These are phyloP conservation scores for Oceanodroma tethys DNA, from an alignment of 2,113 vertebrate genomes.

Conservation along the genomic window DNA sequence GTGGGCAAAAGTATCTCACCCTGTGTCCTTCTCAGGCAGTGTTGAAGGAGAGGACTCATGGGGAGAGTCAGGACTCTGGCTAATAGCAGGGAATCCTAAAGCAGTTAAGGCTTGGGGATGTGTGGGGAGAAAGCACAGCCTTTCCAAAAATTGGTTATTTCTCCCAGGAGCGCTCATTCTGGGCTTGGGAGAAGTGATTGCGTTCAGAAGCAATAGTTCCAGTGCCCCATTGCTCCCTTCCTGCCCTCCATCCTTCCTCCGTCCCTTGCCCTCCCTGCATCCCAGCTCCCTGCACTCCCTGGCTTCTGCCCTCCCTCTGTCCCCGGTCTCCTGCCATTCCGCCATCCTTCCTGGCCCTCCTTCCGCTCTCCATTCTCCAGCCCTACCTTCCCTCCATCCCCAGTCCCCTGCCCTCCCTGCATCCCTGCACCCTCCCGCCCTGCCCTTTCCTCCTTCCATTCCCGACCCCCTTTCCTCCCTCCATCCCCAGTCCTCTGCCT, in stretches of 20 bases:
- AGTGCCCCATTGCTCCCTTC: not conserved
- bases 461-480: no score
- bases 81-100: not conserved
- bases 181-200: not conserved
- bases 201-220: not conserved
- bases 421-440: not conserved
- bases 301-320: not conserved
- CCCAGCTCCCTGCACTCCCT: no score
- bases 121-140: not conserved
- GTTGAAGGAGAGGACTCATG: accelerated
- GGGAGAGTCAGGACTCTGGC: not conserved
- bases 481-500: no score
- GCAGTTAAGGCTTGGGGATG: not conserved
- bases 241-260: not conserved
- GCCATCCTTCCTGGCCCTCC: not conserved
- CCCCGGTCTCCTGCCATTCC: not conserved
- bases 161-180: accelerated
- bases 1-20: not conserved
- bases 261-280: not conserved
- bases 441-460: no score
- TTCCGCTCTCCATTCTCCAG: not conserved
- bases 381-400: not conserved
- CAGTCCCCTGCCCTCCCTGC: not conserved
- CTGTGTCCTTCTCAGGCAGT: not conserved
- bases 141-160: accelerated